Base-by-base conservation (phyloP, 2,113 vertebrate species). In the Syngnathus typhle region DNA sequence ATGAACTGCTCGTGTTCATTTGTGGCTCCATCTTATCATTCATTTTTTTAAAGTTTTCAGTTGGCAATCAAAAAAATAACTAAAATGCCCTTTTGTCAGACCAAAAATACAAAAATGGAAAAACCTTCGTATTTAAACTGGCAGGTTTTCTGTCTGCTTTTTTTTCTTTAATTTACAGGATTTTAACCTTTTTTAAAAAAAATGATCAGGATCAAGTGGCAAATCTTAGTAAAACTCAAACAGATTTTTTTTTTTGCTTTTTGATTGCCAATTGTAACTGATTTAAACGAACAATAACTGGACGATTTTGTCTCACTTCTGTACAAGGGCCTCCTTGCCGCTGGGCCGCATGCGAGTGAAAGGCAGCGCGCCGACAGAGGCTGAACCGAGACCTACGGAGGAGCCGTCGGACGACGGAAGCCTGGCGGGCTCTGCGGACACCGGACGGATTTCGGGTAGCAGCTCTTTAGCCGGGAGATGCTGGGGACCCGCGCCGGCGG, bases 291-390 rank as follows among this genome's bases (percentile, higher is more conserved):
- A 36, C 3, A 36, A 1, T 23, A 15, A 23, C 13, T 55, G 10
- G 12, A 47, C 39, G 12, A 16, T 19, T 65, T 59, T 65, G 72
- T 78, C 49, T 96, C 90, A 98, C 83, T 98, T 95, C 73, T 90
- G 94, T 72, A 91, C 86, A 2, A 93, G 81, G 71, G 91, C 80
- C 82, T 94, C 95, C 73, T 95, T 94, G 65, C 94, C 95, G 1
- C 91, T 94, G 2, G 94, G 94, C 73, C 94, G 91, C 73, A 94
- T 91, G 78, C 94, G 93, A 72, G 83, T 93, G 74, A 96, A 94
- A 16, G 75, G 44, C 64, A 79, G 64, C 21, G 79, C 83, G 21
- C 81, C 79, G 0, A 84, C 78, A 19, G 76, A 68, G 0, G 77
- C 4, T 55, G 82, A 46, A 41, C 89, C 91, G 69, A 93, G 87